Conservation (phyloP, 2,888 invertebrate species). For the Piscicola geometra region DNA sequence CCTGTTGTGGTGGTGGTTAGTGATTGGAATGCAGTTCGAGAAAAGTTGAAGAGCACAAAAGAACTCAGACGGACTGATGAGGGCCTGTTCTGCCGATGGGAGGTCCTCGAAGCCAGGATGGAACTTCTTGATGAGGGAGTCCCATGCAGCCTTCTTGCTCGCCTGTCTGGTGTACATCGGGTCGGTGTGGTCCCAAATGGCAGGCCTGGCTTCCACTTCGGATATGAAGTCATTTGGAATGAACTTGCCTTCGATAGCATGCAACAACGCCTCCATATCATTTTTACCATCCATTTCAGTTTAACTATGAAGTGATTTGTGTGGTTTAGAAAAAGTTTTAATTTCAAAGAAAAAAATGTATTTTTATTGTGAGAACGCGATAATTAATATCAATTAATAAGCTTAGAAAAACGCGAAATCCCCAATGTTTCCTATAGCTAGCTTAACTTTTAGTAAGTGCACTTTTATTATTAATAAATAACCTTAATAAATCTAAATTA, state of each 20-base stretch:
- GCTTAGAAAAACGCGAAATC: too few relatives aligned
- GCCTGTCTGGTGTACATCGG: constrained; percentile 27
- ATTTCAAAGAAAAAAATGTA: too few relatives aligned
- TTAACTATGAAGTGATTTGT: too few relatives aligned
- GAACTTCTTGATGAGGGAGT: constrained; percentile 23
- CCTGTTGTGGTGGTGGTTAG: constrained; percentile 7
- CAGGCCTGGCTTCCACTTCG: constrained; percentile 21
- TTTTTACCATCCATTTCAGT: constrained; percentile 17
- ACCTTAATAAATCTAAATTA: too few relatives aligned
- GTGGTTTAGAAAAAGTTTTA: too few relatives aligned
- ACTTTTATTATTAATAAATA: too few relatives aligned
- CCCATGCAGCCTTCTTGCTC: constrained; percentile 26
- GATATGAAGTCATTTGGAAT: constrained; percentile 25
- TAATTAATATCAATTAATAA: too few relatives aligned
- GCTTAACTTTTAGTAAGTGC: too few relatives aligned
- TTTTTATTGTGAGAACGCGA: too few relatives aligned
- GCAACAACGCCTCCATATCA: constrained; percentile 16
- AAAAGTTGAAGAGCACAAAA: background rate
- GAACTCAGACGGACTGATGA: constrained; percentile 8
- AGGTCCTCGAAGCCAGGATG: constrained; percentile 21
- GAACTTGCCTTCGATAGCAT: constrained; percentile 15
- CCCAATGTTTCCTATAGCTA: too few relatives aligned
- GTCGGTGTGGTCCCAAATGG: constrained; percentile 28
- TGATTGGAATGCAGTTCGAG: too few relatives aligned
- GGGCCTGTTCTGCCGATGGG: constrained; percentile 15